A percentile compares a stretch with the other conserved stretches of the same genome.
phyloP scores from a whole-genome alignment of 2,113 vertebrate genomes.

The Pionites leucogaster region DNA sequence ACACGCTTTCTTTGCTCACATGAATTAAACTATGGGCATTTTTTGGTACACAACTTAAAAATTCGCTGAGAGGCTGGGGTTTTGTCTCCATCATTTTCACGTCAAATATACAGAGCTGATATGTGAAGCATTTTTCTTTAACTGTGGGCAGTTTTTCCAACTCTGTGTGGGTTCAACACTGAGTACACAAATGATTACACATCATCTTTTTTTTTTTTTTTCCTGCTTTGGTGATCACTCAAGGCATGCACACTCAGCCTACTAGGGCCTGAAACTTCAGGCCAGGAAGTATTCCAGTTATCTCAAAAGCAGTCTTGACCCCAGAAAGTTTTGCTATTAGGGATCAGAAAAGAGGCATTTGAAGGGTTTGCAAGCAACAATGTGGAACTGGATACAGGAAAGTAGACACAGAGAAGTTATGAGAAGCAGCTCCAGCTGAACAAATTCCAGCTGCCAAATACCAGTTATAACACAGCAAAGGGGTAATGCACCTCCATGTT shows the following conservation, averaged over 20 bases:
- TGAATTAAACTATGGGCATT: neutral
- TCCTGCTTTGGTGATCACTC: neutral
- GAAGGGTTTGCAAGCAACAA: neutral
- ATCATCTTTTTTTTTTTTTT: neutral
- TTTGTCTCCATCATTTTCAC: neutral
- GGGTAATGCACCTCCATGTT: neutral
- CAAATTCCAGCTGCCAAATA: neutral
- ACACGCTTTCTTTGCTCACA: fast-evolving
- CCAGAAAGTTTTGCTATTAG: neutral
- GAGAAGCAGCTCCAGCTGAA: neutral
- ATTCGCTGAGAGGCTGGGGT: neutral
- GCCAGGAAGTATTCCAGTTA: neutral
- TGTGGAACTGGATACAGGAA: neutral
- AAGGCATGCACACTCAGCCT: neutral
- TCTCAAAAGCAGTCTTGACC: neutral
- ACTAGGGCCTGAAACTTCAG: neutral
- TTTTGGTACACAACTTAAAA: neutral
- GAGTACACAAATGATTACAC: neutral
- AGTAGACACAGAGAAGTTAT: neutral
- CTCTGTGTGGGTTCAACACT: neutral
- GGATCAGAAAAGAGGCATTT: neutral
- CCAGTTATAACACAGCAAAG: neutral
- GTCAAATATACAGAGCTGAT: neutral
- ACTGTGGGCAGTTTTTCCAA: neutral
- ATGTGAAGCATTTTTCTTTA: neutral